Evolutionary conservation across 1,140 invertebrate genomes (phyloP).

Genomic region (Drosophila arizonae): DNA sequence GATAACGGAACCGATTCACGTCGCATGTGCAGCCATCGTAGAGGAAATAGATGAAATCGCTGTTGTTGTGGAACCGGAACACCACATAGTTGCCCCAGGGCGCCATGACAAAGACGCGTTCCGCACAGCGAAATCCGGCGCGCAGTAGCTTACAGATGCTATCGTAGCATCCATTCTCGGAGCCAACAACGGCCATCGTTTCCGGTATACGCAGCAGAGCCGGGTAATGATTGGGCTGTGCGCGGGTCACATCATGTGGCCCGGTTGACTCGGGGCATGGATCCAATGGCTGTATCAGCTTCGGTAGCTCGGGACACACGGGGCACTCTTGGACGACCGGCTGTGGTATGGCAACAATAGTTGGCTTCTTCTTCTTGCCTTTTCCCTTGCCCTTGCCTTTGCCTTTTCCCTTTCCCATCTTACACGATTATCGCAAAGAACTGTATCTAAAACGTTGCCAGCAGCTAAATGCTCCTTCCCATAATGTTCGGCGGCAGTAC

Average conservation of each 20-base stretch:
- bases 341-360: background rate
- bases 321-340: conserved; percentile 47
- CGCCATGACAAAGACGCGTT: conserved; percentile 77
- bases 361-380: conserved; percentile 34
- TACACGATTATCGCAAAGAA: background rate
- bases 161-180: conserved; percentile 78
- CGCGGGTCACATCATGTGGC: conserved; percentile 62
- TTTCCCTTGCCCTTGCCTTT: conserved; percentile 27
- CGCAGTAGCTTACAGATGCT: conserved; percentile 77
- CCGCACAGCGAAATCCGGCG: conserved; percentile 77
- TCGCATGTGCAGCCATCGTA: conserved; percentile 81
- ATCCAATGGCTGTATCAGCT: conserved; percentile 61
- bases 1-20: conserved; percentile 74
- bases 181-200: conserved; percentile 78
- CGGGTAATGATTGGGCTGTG: conserved; percentile 76
- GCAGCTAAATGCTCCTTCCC: background rate
- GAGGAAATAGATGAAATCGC: conserved; percentile 72
- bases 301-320: conserved; percentile 57
- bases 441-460: background rate
- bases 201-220: conserved; percentile 70
- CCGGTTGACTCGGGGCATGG: conserved; percentile 61
- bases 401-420: conserved; percentile 30
- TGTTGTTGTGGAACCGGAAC: conserved; percentile 69
- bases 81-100: conserved; percentile 82
- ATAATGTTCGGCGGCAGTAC: conserved; percentile 8